Evolutionary conservation across 2,113 vertebrate species (phyloP).

Genomic region (Cyanoliseus patagonus): DNA sequence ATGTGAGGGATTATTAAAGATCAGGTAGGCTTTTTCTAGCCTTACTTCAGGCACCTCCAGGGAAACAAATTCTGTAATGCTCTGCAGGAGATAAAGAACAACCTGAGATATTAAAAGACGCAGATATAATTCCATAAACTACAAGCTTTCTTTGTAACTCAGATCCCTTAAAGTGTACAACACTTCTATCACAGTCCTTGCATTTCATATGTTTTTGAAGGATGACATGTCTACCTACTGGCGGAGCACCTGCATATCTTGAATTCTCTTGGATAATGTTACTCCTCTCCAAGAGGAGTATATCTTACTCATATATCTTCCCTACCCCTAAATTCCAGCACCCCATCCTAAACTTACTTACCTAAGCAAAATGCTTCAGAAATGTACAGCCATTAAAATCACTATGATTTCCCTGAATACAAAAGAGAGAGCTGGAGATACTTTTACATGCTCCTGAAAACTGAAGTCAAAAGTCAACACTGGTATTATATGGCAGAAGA

Average conservation of each 20-base stretch:
- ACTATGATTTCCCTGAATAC: accelerated
- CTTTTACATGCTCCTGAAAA: background rate
- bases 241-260: background rate
- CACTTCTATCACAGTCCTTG: background rate
- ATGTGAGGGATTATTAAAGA: slow-evolving; percentile 68
- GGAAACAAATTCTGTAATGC: slow-evolving; percentile 4
- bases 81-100: slow-evolving; percentile 40
- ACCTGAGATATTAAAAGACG: background rate
- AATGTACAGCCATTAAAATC: background rate
- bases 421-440: background rate
- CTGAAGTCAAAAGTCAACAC: background rate
- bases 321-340: background rate
- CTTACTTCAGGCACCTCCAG: slow-evolving; percentile 55
- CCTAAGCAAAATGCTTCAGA: background rate
- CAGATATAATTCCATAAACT: slow-evolving; percentile 28
- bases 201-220: background rate
- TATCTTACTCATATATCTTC: background rate
- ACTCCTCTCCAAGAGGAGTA: background rate
- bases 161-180: slow-evolving; percentile 5
- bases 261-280: background rate
- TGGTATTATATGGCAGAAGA: accelerated
- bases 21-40: slow-evolving; percentile 59
- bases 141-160: slow-evolving; percentile 31
- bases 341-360: background rate
- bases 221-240: background rate